phyloP scores from a whole-genome alignment of 2,113 vertebrate genomes.

The Ursus arctos region DNA sequence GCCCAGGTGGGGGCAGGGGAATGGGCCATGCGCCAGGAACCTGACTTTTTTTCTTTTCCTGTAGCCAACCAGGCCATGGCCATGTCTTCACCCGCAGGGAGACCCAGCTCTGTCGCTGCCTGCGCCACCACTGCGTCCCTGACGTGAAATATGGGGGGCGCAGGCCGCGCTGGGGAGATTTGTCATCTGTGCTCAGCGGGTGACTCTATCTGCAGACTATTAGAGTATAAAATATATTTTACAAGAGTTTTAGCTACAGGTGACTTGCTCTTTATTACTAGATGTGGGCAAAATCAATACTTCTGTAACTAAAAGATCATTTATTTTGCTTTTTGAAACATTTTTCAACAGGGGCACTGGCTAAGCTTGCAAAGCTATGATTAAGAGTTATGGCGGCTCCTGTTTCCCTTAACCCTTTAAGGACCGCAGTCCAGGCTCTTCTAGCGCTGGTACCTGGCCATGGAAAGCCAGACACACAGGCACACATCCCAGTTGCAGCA shows the following conservation, averaged over 20 bases:
- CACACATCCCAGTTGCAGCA: not conserved
- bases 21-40: not conserved
- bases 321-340: slow-evolving; percentile 92
- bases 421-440: slow-evolving; percentile 81
- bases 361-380: slow-evolving; percentile 90
- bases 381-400: slow-evolving; percentile 89
- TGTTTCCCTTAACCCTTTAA: slow-evolving; percentile 87
- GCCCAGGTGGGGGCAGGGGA: not conserved
- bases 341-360: slow-evolving; percentile 91
- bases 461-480: slow-evolving; percentile 65
- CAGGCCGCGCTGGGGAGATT: slow-evolving; percentile 86
- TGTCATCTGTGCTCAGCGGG: slow-evolving; percentile 88
- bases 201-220: slow-evolving; percentile 91
- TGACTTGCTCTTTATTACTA: slow-evolving; percentile 94
- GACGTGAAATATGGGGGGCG: slow-evolving; percentile 84
- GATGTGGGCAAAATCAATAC: slow-evolving; percentile 93
- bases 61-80: slow-evolving; percentile 54
- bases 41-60: slow-evolving; percentile 65
- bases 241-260: slow-evolving; percentile 94
- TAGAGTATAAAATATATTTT: slow-evolving; percentile 93
- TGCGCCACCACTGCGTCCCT: slow-evolving; percentile 77
- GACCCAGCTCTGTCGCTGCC: slow-evolving; percentile 70
- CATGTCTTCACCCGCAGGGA: slow-evolving; percentile 65
- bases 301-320: slow-evolving; percentile 90
- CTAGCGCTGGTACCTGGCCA: slow-evolving; percentile 69